These are phyloP conservation scores for Luidia sarsii DNA, from an alignment of 53 echinoderm and acorn worm genomes.

Conservation along the genomic window DNA sequence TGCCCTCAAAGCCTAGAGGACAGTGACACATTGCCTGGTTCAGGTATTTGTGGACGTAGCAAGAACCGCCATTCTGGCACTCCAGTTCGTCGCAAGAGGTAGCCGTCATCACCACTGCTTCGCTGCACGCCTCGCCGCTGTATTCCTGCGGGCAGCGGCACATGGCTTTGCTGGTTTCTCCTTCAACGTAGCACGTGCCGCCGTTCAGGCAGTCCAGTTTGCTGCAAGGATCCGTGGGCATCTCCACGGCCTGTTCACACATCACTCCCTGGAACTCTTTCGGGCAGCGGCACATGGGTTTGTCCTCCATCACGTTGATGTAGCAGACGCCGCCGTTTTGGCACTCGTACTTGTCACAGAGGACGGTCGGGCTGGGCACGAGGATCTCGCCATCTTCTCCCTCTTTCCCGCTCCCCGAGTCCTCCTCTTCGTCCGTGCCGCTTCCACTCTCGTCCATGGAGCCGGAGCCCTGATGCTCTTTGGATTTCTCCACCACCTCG, in stretches of 20 bases:
- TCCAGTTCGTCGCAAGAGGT: slow-evolving; percentile 36
- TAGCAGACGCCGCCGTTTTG: slow-evolving; percentile 55
- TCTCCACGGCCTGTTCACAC: slow-evolving; percentile 39
- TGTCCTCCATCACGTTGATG: slow-evolving; percentile 29
- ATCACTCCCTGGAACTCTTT: slow-evolving; percentile 54
- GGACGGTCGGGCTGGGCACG: slow-evolving; percentile 3
- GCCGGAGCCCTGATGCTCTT: neutral
- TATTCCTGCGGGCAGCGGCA: slow-evolving; percentile 50
- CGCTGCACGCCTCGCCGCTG: slow-evolving; percentile 40
- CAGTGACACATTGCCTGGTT: slow-evolving; percentile 49
- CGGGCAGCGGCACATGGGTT: slow-evolving; percentile 58
- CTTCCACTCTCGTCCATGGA: slow-evolving; percentile 19
- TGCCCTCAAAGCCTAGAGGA: slow-evolving; percentile 47
- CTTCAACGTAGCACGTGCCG: slow-evolving; percentile 35
- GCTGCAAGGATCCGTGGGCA: slow-evolving; percentile 1
- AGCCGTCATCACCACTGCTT: neutral
- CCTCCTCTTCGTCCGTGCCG: neutral
- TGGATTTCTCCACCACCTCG: neutral
- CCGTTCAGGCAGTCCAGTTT: slow-evolving; percentile 41
- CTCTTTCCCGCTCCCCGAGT: slow-evolving; percentile 2
- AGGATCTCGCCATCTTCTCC: too few relatives aligned
- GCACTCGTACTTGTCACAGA: slow-evolving; percentile 42
- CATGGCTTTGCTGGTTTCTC: slow-evolving; percentile 9
- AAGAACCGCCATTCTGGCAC: slow-evolving; percentile 52
- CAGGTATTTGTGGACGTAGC: slow-evolving; percentile 23